phyloP scores from a whole-genome alignment of 2,888 invertebrate genomes.

The Erannis defoliaria region DNA sequence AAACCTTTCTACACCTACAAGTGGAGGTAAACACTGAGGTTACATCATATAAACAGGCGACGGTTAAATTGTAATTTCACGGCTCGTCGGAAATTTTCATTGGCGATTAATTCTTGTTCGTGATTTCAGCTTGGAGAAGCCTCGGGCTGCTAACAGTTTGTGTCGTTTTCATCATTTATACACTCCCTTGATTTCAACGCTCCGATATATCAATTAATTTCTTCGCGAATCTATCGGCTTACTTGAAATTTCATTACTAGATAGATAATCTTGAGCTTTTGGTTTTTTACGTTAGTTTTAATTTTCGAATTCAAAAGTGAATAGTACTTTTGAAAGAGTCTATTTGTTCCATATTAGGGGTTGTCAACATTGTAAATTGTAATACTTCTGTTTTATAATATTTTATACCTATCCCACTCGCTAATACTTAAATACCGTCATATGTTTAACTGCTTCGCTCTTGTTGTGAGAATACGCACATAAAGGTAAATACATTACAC shows the following conservation, averaged over 20 bases:
- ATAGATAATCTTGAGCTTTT: background rate
- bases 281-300: background rate
- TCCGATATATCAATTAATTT: constrained; percentile 48
- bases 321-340: no score
- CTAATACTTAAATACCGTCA: constrained; percentile 32
- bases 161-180: constrained; percentile 57
- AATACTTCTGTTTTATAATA: background rate
- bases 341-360: background rate
- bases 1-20: constrained; percentile 20
- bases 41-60: constrained; percentile 69
- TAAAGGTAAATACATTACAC: constrained; percentile 43
- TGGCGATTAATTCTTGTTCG: constrained; percentile 80
- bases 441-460: constrained; percentile 33
- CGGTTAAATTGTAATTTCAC: constrained; percentile 84
- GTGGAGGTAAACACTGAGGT: constrained; percentile 39
- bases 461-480: constrained; percentile 37
- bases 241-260: background rate
- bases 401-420: constrained; percentile 7
- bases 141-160: constrained; percentile 56
- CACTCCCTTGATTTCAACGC: constrained; percentile 45
- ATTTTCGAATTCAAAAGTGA: background rate
- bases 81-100: constrained; percentile 80
- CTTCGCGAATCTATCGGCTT: constrained; percentile 26
- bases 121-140: constrained; percentile 66
- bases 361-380: constrained; percentile 5